Evolutionary conservation across 2,888 invertebrate species (phyloP).

Genomic region (Dioctria linearis): DNA sequence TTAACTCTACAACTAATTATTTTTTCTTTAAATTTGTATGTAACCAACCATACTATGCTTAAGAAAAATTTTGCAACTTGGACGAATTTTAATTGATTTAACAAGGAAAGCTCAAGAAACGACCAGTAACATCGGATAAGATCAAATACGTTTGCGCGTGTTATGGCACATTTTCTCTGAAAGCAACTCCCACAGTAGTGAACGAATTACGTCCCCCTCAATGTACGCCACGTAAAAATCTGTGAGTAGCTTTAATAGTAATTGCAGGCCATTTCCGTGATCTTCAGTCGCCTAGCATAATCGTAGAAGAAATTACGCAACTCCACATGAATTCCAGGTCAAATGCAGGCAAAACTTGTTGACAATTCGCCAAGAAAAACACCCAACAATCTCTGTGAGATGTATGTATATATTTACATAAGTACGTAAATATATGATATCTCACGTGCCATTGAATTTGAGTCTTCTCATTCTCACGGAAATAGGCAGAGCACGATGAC

Average conservation of each 20-base stretch:
- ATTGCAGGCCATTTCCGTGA: constrained; percentile 8
- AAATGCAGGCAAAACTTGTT: neutral
- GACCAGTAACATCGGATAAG: too few species aligned
- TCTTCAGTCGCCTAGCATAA: neutral
- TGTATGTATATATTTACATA: too few species aligned
- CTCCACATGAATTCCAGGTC: neutral
- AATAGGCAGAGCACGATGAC: neutral
- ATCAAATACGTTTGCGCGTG: constrained; percentile 1
- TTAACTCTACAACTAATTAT: too few species aligned
- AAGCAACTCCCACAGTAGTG: too few species aligned
- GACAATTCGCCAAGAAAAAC: neutral
- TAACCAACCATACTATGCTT: too few species aligned
- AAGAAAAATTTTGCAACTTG: too few species aligned
- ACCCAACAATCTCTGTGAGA: neutral
- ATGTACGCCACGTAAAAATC: too few species aligned
- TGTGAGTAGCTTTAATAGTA: constrained; percentile 16
- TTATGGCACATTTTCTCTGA: neutral
- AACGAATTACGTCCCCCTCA: too few species aligned
- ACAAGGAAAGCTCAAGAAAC: too few species aligned
- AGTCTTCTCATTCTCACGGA: neutral
- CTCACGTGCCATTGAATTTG: constrained; percentile 21
- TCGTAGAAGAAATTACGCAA: neutral
- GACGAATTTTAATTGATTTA: too few species aligned
- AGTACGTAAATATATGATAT: too few species aligned
- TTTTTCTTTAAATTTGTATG: too few species aligned